Evolutionary conservation across 2,113 vertebrate genomes (phyloP).

Genomic region (Eulemur macaco): DNA sequence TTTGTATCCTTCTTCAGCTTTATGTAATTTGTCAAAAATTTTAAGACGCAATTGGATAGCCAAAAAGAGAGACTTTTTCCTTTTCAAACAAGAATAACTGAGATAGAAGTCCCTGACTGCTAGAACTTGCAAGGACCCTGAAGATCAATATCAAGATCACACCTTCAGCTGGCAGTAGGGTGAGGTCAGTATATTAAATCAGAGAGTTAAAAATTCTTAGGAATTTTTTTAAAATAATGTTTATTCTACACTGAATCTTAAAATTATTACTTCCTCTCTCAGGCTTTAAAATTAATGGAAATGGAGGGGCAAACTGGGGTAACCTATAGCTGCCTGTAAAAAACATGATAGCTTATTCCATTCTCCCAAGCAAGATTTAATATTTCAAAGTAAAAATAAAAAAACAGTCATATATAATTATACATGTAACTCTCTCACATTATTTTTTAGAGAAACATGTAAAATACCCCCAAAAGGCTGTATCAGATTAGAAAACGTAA

Average conservation of each 20-base stretch:
- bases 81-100: not conserved
- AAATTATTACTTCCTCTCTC: not conserved
- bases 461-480: not conserved
- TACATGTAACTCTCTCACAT: not conserved
- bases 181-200: not conserved
- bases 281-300: slow-evolving; percentile 1
- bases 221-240: not conserved
- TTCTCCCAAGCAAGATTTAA: not conserved
- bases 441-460: slow-evolving; percentile 33
- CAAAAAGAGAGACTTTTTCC: not conserved
- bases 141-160: not conserved
- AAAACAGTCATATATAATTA: not conserved
- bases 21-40: not conserved
- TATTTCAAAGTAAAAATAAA: slow-evolving; percentile 38
- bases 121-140: not conserved
- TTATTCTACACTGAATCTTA: not conserved
- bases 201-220: not conserved
- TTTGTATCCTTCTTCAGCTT: not conserved
- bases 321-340: not conserved
- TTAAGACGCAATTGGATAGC: not conserved
- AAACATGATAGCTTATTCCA: not conserved
- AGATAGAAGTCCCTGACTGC: not conserved
- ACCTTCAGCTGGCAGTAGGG: not conserved
- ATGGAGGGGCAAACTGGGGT: not conserved
- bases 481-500: not conserved